Evolutionary conservation across 1,140 invertebrate genomes (phyloP), one percentile per base, ranked within the genome.

Genomic region (Drosophila truncata): DNA sequence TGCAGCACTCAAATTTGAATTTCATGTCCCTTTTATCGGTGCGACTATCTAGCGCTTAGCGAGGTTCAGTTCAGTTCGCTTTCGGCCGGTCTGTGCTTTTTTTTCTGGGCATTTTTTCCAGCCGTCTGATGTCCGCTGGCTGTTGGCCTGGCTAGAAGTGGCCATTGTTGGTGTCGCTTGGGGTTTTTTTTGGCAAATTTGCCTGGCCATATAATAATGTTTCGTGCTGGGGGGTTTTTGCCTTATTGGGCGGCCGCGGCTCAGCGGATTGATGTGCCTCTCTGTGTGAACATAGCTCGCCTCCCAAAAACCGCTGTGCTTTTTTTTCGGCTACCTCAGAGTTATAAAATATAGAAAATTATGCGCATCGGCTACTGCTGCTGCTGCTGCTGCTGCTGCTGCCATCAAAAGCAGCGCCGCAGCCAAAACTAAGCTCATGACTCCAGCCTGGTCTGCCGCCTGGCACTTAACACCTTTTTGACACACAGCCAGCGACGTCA

Each of bases 1-100:
- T 86, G 74, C 82, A 52, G 69, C 79, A 78, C 80, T 91, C 82
- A 91, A 91, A 91, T 91, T 91, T 91, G 88, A 91, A 91, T 91
- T 91, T 91, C 88, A 91, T 91, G 88, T 91, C 88, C 88, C 88
- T 91, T 91, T 91, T 91, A 91, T 91, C 88, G 86, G 78, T 90
- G 81, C 78, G 85, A 90, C 81, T 90, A 90, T 90, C 83, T 85
- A 78, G 71, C 76, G 76, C 75, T 79, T 79, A 72, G 76, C 65
- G 31, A 47, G 39, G 61, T 49, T 72, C 70, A 71, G 78, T 66
- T 64, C 27, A 13, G 67, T 77, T 78, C 64, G 65, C 52, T 61
- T 76, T 80, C 60, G 63, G 46, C 60, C n/a, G n/a, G n/a, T n/a
- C n/a, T 47, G 13, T 46, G 29, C 14, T 39, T 52, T 59, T 18